Base-by-base conservation (phyloP, 92 coral and sea anemone species). In the Epizoanthus scotinus region DNA sequence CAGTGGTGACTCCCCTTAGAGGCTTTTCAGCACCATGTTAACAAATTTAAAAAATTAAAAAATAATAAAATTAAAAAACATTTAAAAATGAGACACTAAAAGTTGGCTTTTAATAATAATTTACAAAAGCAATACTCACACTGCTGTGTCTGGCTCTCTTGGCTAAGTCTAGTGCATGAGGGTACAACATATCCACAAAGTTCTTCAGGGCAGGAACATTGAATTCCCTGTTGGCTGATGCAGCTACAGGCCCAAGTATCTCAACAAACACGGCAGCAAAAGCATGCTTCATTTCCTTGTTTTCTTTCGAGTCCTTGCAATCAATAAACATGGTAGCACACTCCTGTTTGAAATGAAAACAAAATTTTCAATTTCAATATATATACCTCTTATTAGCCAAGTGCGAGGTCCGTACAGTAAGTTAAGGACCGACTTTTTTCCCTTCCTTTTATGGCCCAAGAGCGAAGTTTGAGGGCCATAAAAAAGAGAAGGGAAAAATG, bases 261-360 rank as follows among this genome's bases (percentile, higher is more conserved):
- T 96, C 99, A 78, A 96, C 99, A 82, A 96, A 96, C 94, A 96
- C 90, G 27, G 90, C 87, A 56, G 99, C 98, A 89, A 96, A 91
- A 4, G 98, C 99, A 82, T 91, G 93, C 78, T 96, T 96, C 63
- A 96, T 90, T 63, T 96, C 99, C 63, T 95, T 95, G 68, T 75
- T 75, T 69, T 85, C 89, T 71, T 73, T 86, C 7, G 81, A 75
- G 71, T 96, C 99, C 83, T 90, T 89, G 83, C 97, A 86, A 34
- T 96, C 99, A 67, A 96, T 86, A 57, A 96, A 96, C 87, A 91
- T 67, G 70, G 93, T 81, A 7, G 99, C 99, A 89, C 99, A 96
- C 44, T 96, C 99, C 99, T 96, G 87, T 10, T 61, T 25, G 52
- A 55, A 22, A 26, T 13, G 29, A n/a, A n/a, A n/a, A 59, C 60